Percentiles rank a stretch among this genome's conserved stretches.
Evolutionary conservation across 1,140 invertebrate genomes (phyloP).

Genomic region (Drosophila kohkoa): DNA sequence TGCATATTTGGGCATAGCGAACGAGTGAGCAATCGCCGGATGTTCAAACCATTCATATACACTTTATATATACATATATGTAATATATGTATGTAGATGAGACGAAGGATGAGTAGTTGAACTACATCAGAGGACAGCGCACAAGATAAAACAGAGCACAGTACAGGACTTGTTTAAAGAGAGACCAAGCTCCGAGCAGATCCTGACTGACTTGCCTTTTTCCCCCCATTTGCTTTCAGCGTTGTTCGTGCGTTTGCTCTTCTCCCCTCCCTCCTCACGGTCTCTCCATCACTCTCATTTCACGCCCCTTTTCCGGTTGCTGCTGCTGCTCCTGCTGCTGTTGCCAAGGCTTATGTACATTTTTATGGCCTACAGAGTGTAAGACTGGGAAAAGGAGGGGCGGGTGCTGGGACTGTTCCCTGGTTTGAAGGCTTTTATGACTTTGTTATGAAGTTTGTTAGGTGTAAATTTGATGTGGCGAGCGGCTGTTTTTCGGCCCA

Average conservation of each 20-base stretch:
- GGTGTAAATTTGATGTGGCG: slow-evolving; percentile 77
- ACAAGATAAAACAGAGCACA: too few species aligned
- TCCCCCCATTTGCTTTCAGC: neutral
- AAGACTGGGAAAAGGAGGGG: slow-evolving; percentile 10
- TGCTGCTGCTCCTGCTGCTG: slow-evolving; percentile 17
- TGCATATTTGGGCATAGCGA: slow-evolving; percentile 64
- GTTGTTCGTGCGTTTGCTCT: slow-evolving; percentile 14
- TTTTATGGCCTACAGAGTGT: slow-evolving; percentile 60
- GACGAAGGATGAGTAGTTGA: too few species aligned
- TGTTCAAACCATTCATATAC: slow-evolving; percentile 1
- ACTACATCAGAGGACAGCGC: too few species aligned
- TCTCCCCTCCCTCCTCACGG: neutral
- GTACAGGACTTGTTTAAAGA: slow-evolving; percentile 62
- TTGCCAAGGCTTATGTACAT: slow-evolving; percentile 54
- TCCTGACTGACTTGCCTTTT: slow-evolving; percentile 32
- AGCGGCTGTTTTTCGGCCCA: slow-evolving; percentile 35
- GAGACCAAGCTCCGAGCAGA: slow-evolving; percentile 6
- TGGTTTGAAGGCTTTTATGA: slow-evolving; percentile 63
- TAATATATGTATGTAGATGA: too few species aligned
- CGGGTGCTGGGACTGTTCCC: neutral
- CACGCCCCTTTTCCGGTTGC: slow-evolving; percentile 26
- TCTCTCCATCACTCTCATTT: slow-evolving; percentile 14
- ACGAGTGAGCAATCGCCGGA: slow-evolving; percentile 47
- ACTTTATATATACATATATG: too few species aligned
- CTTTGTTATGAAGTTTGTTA: slow-evolving; percentile 82